A percentile compares a stretch with the other conserved stretches of the same genome.
These are phyloP conservation scores for Cherax quadricarinatus DNA, from an alignment of 1,140 invertebrate species.

Conservation along the genomic window DNA sequence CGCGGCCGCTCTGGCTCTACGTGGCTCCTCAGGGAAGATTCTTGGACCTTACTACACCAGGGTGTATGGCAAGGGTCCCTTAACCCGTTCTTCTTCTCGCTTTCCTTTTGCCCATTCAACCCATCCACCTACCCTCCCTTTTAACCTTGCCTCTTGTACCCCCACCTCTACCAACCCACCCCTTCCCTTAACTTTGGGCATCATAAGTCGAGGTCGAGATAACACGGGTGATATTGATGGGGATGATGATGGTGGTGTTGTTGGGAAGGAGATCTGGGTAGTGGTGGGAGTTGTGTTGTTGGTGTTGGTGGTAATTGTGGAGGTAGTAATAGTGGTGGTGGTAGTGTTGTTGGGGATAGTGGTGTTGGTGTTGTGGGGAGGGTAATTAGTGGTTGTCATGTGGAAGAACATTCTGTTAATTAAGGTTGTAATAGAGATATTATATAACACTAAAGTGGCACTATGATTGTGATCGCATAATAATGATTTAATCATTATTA, in stretches of 20 bases:
- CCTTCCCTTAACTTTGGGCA: not conserved
- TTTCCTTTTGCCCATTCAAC: not conserved
- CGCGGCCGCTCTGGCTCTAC: not conserved
- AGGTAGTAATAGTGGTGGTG: too few species aligned
- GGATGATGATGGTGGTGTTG: too few species aligned
- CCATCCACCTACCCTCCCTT: not conserved
- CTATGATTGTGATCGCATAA: not conserved
- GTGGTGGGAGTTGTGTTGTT: too few species aligned
- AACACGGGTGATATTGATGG: not conserved
- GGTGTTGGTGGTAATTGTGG: too few species aligned
- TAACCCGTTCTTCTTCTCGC: not conserved
- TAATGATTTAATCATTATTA: not conserved
- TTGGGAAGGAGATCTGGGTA: too few species aligned
- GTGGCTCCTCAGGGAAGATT: not conserved
- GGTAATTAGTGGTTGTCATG: too few species aligned
- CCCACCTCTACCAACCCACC: not conserved
- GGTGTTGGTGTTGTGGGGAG: too few species aligned
- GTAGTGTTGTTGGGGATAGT: too few species aligned
- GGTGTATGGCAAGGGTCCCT: not conserved
- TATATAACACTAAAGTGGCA: too few species aligned
- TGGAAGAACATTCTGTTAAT: too few species aligned
- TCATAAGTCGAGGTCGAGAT: not conserved
- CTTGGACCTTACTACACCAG: not conserved
- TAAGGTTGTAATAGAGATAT: too few species aligned
- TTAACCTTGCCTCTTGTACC: too few species aligned